Evolutionary conservation across 2,113 vertebrate genomes (phyloP).

Genomic region (Ochotona curzoniae): DNA sequence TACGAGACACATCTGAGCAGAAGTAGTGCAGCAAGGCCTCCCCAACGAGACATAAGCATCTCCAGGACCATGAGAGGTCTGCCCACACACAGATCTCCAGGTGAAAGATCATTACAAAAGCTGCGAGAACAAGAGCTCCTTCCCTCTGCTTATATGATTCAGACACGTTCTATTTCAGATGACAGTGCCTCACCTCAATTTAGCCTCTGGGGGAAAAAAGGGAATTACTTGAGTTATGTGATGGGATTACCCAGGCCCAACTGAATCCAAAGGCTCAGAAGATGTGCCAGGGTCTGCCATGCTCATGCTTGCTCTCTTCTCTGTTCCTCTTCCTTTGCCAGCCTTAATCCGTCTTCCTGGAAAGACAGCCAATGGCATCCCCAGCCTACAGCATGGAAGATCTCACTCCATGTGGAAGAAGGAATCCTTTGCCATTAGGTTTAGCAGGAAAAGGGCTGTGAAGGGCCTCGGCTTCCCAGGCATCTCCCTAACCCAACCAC

Average conservation of each 20-base stretch:
- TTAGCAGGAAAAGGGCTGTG: neutral
- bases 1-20: neutral
- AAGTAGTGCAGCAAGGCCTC: too few relatives aligned
- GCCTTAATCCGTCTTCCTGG: neutral
- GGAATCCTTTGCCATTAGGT: neutral
- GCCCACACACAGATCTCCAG: neutral
- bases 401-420: neutral
- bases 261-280: neutral
- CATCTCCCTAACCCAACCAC: neutral
- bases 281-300: rapidly evolving
- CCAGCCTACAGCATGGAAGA: neutral
- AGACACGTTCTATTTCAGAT: neutral
- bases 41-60: too few relatives aligned
- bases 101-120: neutral
- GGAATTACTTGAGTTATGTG: neutral
- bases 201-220: neutral
- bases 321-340: neutral
- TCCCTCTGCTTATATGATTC: neutral
- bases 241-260: neutral
- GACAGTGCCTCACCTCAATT: neutral
- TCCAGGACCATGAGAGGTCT: too few relatives aligned
- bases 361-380: neutral
- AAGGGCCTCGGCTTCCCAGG: neutral
- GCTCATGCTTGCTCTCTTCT: neutral
- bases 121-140: neutral